phyloP scores from a whole-genome alignment of 1,140 invertebrate genomes.

The Aphidius gifuensis region DNA sequence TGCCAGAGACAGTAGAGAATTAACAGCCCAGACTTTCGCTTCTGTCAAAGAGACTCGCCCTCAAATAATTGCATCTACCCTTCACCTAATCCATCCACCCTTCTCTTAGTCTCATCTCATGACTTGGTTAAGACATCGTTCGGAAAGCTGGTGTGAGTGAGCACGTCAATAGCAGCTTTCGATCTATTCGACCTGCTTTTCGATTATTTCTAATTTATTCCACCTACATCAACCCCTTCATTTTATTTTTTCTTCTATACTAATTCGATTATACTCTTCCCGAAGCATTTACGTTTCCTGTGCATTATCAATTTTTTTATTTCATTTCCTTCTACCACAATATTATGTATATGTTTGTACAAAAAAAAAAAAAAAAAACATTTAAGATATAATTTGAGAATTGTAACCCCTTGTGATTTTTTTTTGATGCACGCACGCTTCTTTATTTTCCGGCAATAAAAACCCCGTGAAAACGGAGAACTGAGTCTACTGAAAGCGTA shows the following conservation, averaged over 20 bases:
- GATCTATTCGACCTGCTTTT: slow-evolving; percentile 21
- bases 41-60: slow-evolving; percentile 33
- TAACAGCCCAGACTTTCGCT: slow-evolving; percentile 51
- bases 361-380: background rate
- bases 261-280: background rate
- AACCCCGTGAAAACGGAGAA: slow-evolving; percentile 38
- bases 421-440: slow-evolving; percentile 18
- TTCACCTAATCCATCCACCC: background rate
- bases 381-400: background rate
- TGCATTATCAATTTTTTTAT: slow-evolving; percentile 1
- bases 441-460: slow-evolving; percentile 40
- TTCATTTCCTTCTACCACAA: background rate
- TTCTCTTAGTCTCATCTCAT: slow-evolving; percentile 23
- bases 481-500: slow-evolving; percentile 9
- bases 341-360: background rate
- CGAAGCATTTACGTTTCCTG: background rate
- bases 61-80: slow-evolving; percentile 51
- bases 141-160: background rate
- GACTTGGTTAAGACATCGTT: slow-evolving; percentile 49
- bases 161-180: slow-evolving; percentile 28
- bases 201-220: slow-evolving; percentile 26
- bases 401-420: slow-evolving; percentile 20
- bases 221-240: background rate
- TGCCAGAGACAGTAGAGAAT: slow-evolving; percentile 54
- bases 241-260: background rate